Evolutionary conservation across 2,888 invertebrate genomes (phyloP), one percentile per base, ranked within the genome.

Genomic region (Drosophila dives): DNA sequence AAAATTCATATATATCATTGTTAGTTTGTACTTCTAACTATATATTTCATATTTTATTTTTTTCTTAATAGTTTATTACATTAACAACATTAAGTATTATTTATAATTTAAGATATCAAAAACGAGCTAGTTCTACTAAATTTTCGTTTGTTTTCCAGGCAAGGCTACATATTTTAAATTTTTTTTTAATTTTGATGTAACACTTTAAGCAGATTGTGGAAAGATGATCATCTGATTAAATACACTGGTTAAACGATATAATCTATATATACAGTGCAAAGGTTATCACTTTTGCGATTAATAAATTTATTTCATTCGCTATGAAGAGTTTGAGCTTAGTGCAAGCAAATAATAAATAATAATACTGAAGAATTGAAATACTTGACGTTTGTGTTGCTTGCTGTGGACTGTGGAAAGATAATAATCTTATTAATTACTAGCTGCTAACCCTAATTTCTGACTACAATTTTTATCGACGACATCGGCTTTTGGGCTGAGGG

Each of bases 291-390:
- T 29, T 29, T 29, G 29, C 29, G 29, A 65, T 15, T 56, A 56
- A 11, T n/a, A 38, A 34, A 23, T 29, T 34, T 17, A 55, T 62
- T 65, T 72, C 68, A 80, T 20, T 72, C 51, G 15, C 20, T 38
- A 33, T 42, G 34, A n/a, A 23, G 23, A 48, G 56, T 51, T 66
- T 49, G 59, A 50, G 20, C 54, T 20, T 51, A 66, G 77, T 55
- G 55, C 50, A 66, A 54, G 61, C 62, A 15, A 49, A 50, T 51
- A 40, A 48, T 40, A 34, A 23, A 49, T n/a, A 38, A 5, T 15
- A 2, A 34, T 23, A 23, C 6, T 23, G 2, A 23, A 23, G 1
- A 1, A 23, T 23, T 23, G 23, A 23, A 2, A 23, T 2, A 23
- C 2, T 23, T 23, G 2, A 2, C 2, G 23, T 23, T 23, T 23